A percentile compares a stretch with the other conserved stretches of the same genome.
Evolutionary conservation across 2,888 invertebrate genomes (phyloP).

Genomic region (Gastracanthus pulcherrimus): DNA sequence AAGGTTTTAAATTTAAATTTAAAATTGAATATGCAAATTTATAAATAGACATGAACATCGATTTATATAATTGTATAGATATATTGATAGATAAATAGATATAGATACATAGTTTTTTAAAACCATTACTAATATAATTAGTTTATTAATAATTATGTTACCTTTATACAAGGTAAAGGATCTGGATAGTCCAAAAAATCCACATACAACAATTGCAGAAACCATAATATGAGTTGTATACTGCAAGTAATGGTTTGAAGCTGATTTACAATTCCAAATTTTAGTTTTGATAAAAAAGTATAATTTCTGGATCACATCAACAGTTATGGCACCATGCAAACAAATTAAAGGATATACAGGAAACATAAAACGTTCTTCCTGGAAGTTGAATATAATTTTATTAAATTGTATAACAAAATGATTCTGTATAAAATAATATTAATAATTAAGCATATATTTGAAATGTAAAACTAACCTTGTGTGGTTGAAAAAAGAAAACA

Average conservation of each 20-base stretch:
- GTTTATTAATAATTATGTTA: slow-evolving; percentile 62
- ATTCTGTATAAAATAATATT: slow-evolving; percentile 19
- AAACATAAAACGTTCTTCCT: slow-evolving; percentile 90
- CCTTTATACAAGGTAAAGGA: slow-evolving; percentile 82
- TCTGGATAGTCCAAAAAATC: slow-evolving; percentile 79
- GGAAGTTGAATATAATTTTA: slow-evolving; percentile 57
- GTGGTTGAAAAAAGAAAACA: slow-evolving; percentile 93
- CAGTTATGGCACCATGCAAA: slow-evolving; percentile 87
- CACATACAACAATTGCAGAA: slow-evolving; percentile 80
- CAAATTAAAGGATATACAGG: slow-evolving; percentile 96
- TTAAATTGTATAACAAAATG: not conserved
- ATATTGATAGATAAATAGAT: too few species aligned
- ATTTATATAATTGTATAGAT: too few species aligned
- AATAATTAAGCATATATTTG: not conserved
- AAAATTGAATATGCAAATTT: too few species aligned
- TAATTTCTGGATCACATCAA: slow-evolving; percentile 89
- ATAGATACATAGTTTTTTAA: too few species aligned
- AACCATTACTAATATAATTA: too few species aligned
- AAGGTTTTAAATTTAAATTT: too few species aligned
- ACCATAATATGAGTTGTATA: slow-evolving; percentile 87
- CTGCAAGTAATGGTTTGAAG: slow-evolving; percentile 84
- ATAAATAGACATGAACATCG: too few species aligned
- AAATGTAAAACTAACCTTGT: slow-evolving; percentile 88
- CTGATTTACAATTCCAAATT: slow-evolving; percentile 61
- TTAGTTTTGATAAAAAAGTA: slow-evolving; percentile 78